phyloP scores from a whole-genome alignment of 2,888 invertebrate species.

The Hirtodrosophila histrioides region DNA sequence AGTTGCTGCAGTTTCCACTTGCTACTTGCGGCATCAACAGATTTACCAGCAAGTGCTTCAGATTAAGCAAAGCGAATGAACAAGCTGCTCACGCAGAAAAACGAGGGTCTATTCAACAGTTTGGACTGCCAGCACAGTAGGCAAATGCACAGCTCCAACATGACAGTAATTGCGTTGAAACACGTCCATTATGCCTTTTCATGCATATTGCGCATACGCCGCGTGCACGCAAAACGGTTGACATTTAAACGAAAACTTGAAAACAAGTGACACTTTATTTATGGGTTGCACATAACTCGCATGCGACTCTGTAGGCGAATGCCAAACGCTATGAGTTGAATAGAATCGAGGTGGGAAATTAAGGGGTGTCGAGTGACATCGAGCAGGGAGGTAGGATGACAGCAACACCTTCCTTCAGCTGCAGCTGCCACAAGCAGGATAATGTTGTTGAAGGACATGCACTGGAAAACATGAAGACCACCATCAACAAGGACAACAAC shows the following conservation, averaged over 20 bases:
- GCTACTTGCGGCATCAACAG: slow-evolving; percentile 38
- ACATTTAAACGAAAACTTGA: slow-evolving; percentile 45
- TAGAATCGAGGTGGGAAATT: slow-evolving; percentile 20
- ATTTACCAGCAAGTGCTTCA: slow-evolving; percentile 43
- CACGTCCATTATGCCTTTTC: slow-evolving; percentile 13
- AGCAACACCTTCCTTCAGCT: slow-evolving; percentile 53
- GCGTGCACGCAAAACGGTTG: slow-evolving; percentile 5
- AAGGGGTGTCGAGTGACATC: slow-evolving; percentile 11
- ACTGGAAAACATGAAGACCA: slow-evolving; percentile 36
- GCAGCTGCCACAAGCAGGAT: slow-evolving; percentile 45
- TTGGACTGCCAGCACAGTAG: neutral
- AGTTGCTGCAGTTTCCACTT: slow-evolving; percentile 51
- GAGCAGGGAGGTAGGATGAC: slow-evolving; percentile 21
- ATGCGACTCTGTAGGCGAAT: slow-evolving; percentile 34
- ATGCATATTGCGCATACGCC: slow-evolving; percentile 19
- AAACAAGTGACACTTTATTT: slow-evolving; percentile 57
- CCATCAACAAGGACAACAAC: slow-evolving; percentile 10
- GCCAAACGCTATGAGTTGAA: slow-evolving; percentile 47
- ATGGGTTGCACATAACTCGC: slow-evolving; percentile 27
- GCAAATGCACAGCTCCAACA: neutral
- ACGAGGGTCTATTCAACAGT: neutral
- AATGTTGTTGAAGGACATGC: slow-evolving; percentile 60
- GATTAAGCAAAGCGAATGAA: slow-evolving; percentile 45
- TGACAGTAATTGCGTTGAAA: slow-evolving; percentile 47
- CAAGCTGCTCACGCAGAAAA: slow-evolving; percentile 29